These are phyloP conservation scores for Leptarthrus brevirostris DNA, from an alignment of 2,888 invertebrate species.

Conservation along the genomic window DNA sequence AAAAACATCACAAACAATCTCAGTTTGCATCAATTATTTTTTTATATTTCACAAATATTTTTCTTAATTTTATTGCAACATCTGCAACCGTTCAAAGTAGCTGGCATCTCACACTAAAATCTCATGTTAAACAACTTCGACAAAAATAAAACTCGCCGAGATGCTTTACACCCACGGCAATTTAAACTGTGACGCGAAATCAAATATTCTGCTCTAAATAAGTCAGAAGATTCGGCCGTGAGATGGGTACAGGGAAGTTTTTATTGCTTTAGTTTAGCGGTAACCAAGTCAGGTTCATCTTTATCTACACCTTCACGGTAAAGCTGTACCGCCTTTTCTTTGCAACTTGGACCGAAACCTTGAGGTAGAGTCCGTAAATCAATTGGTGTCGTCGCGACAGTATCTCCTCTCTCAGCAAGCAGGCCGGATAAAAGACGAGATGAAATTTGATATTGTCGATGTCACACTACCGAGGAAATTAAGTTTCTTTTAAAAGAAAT, in stretches of 20 bases:
- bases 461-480: constrained; percentile 14
- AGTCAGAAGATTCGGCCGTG: not conserved
- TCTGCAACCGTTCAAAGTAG: constrained; percentile 28
- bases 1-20: no score
- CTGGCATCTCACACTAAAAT: not conserved
- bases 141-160: constrained; percentile 29
- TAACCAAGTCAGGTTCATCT: not conserved
- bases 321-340: not conserved
- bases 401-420: not conserved
- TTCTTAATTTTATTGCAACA: not conserved
- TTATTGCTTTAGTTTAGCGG: not conserved
- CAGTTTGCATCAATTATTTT: constrained; percentile 1
- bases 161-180: constrained; percentile 10
- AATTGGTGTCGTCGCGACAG: constrained; percentile 21
- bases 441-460: constrained; percentile 21
- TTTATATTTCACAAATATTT: constrained; percentile 14
- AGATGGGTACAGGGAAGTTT: constrained; percentile 3
- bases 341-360: not conserved
- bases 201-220: constrained; percentile 28
- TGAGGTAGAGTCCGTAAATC: constrained; percentile 13
- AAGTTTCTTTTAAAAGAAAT: constrained; percentile 25
- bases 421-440: not conserved
- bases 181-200: constrained; percentile 17
- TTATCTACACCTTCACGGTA: not conserved
- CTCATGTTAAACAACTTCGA: constrained; percentile 10